Evolutionary conservation across 2,888 invertebrate genomes (phyloP).

Genomic region (Mylabris sibirica): DNA sequence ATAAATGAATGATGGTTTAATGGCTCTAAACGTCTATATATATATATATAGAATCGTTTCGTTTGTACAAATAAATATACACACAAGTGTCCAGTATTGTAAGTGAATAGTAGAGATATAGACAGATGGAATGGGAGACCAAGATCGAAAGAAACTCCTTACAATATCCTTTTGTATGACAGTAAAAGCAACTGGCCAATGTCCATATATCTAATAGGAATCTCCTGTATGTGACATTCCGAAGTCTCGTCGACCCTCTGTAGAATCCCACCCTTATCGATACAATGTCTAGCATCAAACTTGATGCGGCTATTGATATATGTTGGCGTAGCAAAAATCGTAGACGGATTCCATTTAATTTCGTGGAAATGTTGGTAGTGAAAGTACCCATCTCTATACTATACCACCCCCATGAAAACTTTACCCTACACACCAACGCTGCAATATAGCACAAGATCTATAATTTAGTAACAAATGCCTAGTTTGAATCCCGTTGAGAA

Average conservation of each 20-base stretch:
- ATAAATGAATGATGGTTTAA: not conserved
- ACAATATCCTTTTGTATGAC: constrained; percentile 28
- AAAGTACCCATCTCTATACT: not conserved
- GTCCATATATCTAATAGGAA: constrained; percentile 51
- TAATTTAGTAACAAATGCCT: constrained; percentile 46
- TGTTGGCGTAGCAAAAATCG: constrained; percentile 27
- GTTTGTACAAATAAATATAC: constrained; percentile 4
- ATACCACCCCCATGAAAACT: not conserved
- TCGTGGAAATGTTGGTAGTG: constrained; percentile 2
- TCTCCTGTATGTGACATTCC: constrained; percentile 51
- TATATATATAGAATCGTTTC: not conserved
- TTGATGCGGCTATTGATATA: constrained; percentile 41
- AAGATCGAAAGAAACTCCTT: constrained; percentile 9
- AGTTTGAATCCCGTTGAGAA: constrained; percentile 51
- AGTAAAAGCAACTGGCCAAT: constrained; percentile 26
- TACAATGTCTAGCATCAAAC: constrained; percentile 44
- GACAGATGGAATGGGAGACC: constrained; percentile 1
- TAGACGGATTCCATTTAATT: constrained; percentile 40
- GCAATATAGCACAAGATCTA: constrained; percentile 42
- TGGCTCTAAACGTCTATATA: not conserved
- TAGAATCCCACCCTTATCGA: constrained; percentile 45
- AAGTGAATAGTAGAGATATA: not conserved
- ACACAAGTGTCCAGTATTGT: not conserved
- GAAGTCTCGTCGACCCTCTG: constrained; percentile 45
- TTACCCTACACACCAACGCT: constrained; percentile 20